phyloP scores from a whole-genome alignment of 2,113 vertebrate genomes.

The Drymodes brunneopygia region DNA sequence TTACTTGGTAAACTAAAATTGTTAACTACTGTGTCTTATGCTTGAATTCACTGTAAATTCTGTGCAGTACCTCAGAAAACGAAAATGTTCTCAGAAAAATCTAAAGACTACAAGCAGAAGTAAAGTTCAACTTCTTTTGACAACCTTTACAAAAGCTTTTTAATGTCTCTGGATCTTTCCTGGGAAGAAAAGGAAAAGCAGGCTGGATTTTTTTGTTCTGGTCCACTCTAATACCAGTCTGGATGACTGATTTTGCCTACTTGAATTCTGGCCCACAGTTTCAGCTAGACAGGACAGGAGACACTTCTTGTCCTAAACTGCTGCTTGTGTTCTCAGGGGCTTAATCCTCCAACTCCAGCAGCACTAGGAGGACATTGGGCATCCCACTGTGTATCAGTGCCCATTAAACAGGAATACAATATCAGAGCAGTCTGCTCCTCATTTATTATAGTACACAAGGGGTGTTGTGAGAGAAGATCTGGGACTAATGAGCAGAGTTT shows the following conservation, averaged over 20 bases:
- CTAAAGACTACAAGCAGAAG: neutral
- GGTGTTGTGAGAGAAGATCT: neutral
- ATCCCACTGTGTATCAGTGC: neutral
- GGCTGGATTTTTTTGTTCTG: neutral
- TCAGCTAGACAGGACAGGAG: neutral
- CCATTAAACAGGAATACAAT: neutral
- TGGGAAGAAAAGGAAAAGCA: neutral
- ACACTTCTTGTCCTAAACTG: neutral
- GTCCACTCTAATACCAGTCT: neutral
- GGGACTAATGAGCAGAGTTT: conserved; percentile 21
- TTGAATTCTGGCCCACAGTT: neutral
- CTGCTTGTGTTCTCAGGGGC: neutral
- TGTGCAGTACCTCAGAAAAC: neutral
- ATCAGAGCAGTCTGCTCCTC: neutral
- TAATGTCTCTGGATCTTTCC: neutral
- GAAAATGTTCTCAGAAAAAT: neutral
- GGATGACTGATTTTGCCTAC: neutral
- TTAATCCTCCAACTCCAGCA: neutral
- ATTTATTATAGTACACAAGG: neutral
- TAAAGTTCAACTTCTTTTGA: neutral
- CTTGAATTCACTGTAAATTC: neutral
- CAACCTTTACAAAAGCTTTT: neutral
- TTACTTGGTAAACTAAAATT: neutral
- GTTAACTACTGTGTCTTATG: neutral
- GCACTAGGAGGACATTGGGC: neutral